phyloP scores from a whole-genome alignment of 2,113 vertebrate species.

The Hippopotamus amphibius region DNA sequence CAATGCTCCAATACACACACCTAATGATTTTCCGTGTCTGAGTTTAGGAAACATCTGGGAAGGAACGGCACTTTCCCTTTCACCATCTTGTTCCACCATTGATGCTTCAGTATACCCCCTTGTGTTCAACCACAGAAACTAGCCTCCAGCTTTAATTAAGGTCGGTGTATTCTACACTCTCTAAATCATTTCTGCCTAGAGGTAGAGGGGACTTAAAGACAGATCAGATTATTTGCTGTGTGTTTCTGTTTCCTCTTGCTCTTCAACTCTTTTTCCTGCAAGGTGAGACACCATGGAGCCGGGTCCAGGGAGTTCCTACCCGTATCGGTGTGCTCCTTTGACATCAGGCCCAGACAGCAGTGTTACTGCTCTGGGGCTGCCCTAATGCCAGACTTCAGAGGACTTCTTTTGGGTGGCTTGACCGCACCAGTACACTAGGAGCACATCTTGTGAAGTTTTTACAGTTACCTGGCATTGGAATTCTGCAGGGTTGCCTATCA shows the following conservation, averaged over 20 bases:
- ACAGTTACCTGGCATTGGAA: rapidly evolving
- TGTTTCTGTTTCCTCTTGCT: background rate
- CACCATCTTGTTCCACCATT: background rate
- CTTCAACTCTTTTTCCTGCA: background rate
- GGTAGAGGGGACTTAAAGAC: no score
- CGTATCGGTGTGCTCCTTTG: rapidly evolving
- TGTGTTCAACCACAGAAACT: background rate
- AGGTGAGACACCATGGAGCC: background rate
- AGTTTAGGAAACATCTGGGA: no score
- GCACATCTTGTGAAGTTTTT: rapidly evolving
- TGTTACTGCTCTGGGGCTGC: rapidly evolving
- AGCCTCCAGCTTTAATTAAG: no score
- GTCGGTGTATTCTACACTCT: background rate
- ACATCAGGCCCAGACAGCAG: rapidly evolving
- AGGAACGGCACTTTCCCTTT: rapidly evolving
- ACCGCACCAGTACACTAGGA: rapidly evolving
- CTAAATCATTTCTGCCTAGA: no score
- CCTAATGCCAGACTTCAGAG: rapidly evolving
- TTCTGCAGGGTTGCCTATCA: background rate
- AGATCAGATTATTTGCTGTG: background rate
- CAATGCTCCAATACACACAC: rapidly evolving
- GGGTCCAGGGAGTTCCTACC: background rate
- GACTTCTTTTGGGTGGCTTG: no score
- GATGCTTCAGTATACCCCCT: no score
- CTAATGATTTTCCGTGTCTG: background rate